Percentiles rank a stretch among this genome's conserved stretches.
Evolutionary conservation across 2,888 invertebrate species (phyloP).

Genomic region (Agonopterix alstromeriana): DNA sequence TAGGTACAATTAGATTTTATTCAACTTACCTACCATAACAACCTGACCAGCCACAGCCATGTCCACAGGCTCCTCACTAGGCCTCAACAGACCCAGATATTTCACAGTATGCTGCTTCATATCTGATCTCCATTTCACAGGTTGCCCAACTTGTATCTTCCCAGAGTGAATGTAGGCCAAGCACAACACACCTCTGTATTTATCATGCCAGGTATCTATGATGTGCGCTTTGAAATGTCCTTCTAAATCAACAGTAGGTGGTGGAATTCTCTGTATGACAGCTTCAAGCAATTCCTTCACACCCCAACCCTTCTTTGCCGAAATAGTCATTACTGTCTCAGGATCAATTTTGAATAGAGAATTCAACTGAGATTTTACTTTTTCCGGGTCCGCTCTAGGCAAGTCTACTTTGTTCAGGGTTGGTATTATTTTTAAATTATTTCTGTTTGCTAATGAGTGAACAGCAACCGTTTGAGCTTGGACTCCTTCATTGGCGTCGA

Average conservation of each 20-base stretch:
- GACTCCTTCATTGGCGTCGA: slow-evolving; percentile 97
- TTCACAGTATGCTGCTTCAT: slow-evolving; percentile 87
- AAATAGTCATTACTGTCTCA: slow-evolving; percentile 86
- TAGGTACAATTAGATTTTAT: background rate
- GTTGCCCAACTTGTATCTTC: slow-evolving; percentile 81
- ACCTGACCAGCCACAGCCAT: slow-evolving; percentile 93
- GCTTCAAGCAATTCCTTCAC: slow-evolving; percentile 85
- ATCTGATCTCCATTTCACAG: slow-evolving; percentile 83
- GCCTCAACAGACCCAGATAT: slow-evolving; percentile 86
- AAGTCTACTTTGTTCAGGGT: slow-evolving; percentile 98
- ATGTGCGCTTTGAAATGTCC: slow-evolving; percentile 86
- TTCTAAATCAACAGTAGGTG: slow-evolving; percentile 78
- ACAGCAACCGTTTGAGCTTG: slow-evolving; percentile 99
- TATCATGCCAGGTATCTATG: slow-evolving; percentile 97
- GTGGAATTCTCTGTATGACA: slow-evolving; percentile 87
- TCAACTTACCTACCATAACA: slow-evolving; percentile 83
- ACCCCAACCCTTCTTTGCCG: slow-evolving; percentile 94
- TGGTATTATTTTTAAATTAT: slow-evolving; percentile 89
- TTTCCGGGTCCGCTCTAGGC: slow-evolving; percentile 91
- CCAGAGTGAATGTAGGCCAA: slow-evolving; percentile 89
- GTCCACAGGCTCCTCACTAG: slow-evolving; percentile 81
- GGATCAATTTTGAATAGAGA: slow-evolving; percentile 88
- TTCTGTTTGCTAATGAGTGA: slow-evolving; percentile 91
- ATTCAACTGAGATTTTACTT: slow-evolving; percentile 86
- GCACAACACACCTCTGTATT: slow-evolving; percentile 88